phyloP scores from a whole-genome alignment of 2,113 vertebrate species.

The Tachysurus fulvidraco region DNA sequence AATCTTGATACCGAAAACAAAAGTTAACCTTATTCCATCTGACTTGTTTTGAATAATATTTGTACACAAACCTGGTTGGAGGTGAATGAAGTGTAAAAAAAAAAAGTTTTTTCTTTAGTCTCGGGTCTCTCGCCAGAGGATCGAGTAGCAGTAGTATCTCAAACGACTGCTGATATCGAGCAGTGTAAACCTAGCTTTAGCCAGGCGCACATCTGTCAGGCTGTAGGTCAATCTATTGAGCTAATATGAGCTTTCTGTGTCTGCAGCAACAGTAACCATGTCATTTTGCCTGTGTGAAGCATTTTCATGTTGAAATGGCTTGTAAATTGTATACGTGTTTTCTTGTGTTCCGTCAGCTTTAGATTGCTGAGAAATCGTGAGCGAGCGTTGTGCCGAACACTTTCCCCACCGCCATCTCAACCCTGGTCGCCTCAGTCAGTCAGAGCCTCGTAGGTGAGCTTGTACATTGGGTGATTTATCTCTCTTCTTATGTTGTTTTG shows the following conservation, averaged over 20 bases:
- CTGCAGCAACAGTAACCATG: background rate
- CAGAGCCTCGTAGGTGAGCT: conserved; percentile 53
- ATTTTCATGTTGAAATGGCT: background rate
- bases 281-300: background rate
- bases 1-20: background rate
- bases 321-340: background rate
- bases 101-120: background rate
- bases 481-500: too few relatives aligned
- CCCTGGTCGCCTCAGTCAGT: conserved; percentile 45
- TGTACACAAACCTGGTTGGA: background rate
- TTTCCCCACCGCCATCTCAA: conserved; percentile 18
- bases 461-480: background rate
- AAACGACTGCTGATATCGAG: background rate
- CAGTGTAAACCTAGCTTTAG: background rate
- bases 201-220: background rate
- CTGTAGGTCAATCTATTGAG: too few relatives aligned
- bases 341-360: conserved; percentile 1
- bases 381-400: conserved; percentile 36
- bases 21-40: background rate
- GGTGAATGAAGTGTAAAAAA: background rate
- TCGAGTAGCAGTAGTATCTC: background rate
- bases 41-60: background rate
- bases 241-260: background rate
- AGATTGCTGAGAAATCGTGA: conserved; percentile 46
- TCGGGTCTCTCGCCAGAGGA: background rate